Conservation (phyloP, 2,888 invertebrate species). For the Nomada ferruginata region DNA sequence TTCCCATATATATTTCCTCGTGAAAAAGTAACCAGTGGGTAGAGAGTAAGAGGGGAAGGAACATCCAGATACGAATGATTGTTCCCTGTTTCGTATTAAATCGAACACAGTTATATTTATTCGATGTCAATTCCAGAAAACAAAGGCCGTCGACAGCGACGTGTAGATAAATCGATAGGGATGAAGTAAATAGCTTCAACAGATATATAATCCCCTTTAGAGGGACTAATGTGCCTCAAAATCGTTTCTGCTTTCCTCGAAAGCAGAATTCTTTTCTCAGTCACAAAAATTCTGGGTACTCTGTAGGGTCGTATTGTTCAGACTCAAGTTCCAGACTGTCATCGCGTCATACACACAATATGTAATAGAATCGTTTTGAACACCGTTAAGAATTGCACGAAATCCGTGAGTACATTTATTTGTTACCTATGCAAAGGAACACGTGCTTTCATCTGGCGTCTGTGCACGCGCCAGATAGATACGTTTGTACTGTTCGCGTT, state of each 20-base stretch:
- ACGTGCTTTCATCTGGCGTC: slow-evolving; percentile 31
- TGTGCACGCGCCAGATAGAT: slow-evolving; percentile 18
- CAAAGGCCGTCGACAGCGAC: not conserved
- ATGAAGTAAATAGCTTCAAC: too few species aligned
- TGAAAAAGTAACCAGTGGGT: slow-evolving; percentile 24
- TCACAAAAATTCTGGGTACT: not conserved
- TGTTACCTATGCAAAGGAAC: not conserved
- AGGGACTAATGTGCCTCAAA: not conserved
- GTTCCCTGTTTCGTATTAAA: slow-evolving; percentile 12
- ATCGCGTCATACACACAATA: too few species aligned
- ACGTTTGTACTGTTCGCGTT: slow-evolving; percentile 36
- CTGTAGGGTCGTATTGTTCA: not conserved
- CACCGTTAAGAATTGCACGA: too few species aligned
- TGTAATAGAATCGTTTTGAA: not conserved
- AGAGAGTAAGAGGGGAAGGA: not conserved
- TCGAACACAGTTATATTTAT: slow-evolving; percentile 32
- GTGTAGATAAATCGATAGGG: not conserved
- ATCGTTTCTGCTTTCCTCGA: not conserved
- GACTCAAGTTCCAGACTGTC: too few species aligned
- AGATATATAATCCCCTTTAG: not conserved
- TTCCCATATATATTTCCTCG: slow-evolving; percentile 28
- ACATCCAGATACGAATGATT: not conserved
- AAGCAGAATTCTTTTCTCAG: not conserved
- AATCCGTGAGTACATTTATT: not conserved
- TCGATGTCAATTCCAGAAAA: slow-evolving; percentile 24